Percentiles rank a stretch among this genome's conserved stretches.
Conservation (phyloP, 2,113 vertebrate species). For the Rhabdornis inornatus region DNA sequence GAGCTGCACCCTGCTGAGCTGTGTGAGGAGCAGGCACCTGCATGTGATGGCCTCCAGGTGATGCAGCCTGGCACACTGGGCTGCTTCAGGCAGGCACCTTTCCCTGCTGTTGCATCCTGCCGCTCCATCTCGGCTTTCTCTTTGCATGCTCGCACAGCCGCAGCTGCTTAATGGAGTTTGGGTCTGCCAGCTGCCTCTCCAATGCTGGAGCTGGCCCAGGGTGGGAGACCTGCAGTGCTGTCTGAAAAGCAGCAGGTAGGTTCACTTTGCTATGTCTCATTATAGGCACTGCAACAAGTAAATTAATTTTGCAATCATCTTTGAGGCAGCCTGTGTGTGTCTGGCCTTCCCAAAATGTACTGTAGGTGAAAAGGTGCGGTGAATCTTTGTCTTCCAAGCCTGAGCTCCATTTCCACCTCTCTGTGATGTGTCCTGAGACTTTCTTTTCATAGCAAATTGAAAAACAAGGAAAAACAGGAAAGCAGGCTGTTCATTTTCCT, state of each 20-base stretch:
- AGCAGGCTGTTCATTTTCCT: not conserved
- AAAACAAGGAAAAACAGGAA: not conserved
- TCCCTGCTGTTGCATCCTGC: not conserved
- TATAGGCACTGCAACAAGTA: not conserved
- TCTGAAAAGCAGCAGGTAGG: not conserved
- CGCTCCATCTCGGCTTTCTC: not conserved
- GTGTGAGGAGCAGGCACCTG: not conserved
- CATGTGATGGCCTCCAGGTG: not conserved
- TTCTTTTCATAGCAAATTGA: not conserved
- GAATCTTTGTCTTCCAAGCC: not conserved
- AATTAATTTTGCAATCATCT: not conserved
- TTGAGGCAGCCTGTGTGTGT: not conserved
- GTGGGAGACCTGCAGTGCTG: not conserved
- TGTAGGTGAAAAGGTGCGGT: not conserved
- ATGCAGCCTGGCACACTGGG: rapidly evolving
- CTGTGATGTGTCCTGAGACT: not conserved
- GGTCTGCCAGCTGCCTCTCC: not conserved
- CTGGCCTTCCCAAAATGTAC: not conserved
- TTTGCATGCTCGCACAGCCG: rapidly evolving
- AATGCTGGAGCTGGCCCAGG: not conserved
- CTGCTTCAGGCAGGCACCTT: not conserved
- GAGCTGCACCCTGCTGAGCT: not conserved
- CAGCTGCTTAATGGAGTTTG: not conserved
- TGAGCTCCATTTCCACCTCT: not conserved
- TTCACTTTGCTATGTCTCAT: not conserved